Evolutionary conservation across 2,113 vertebrate species (phyloP), one percentile per base, ranked within the genome.

Genomic region (Callithrix jacchus): DNA sequence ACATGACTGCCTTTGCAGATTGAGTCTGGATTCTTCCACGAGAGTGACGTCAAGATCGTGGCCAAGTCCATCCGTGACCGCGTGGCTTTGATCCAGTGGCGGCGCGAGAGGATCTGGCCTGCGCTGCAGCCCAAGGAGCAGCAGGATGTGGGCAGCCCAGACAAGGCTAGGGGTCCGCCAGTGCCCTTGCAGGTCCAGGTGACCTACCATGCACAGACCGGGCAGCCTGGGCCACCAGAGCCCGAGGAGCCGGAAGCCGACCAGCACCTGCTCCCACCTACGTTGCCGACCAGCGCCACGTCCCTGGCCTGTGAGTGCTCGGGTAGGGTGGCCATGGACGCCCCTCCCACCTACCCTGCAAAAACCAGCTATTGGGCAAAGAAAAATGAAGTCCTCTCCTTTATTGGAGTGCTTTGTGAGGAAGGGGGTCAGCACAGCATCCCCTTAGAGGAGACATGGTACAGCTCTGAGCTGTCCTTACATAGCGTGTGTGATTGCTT

Each of bases 1-100:
- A 0, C 1, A 18, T 96, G 40, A 45, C 83, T 97, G 66, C 80
- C 82, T 97, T 95, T 95, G 79, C 92, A 99, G 99, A 99, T 99
- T 27, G 99, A 99, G 25, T 99, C 99, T 21, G 99, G 99, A 12
- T 99, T 99, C 97, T 99, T 99, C 98, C 99, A 99, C 14, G 99
- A 99, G 91, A 99, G 98, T 0, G 99, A 99, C 21, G 98, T 99
- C 93, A 99, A 99, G 98, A 99, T 99, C 12, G 99, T 99, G 64
- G 99, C 99, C 1, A 99, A 99, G 98, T 99, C 99, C 20, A 99
- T 99, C 96, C 99, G 99, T 1, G 99, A 99, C 97, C 98, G 99
- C 0, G 99, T 99, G 71, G 99, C 99, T 0, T 97, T 99, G 73
- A 99, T 99, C 98, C 99, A 99, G 40, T 99, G 99, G 99, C 98